A percentile compares a stretch with the other conserved stretches of the same genome.
These are phyloP conservation scores for Sparus aurata DNA, from an alignment of 2,797 vertebrate genomes.

Conservation along the genomic window DNA sequence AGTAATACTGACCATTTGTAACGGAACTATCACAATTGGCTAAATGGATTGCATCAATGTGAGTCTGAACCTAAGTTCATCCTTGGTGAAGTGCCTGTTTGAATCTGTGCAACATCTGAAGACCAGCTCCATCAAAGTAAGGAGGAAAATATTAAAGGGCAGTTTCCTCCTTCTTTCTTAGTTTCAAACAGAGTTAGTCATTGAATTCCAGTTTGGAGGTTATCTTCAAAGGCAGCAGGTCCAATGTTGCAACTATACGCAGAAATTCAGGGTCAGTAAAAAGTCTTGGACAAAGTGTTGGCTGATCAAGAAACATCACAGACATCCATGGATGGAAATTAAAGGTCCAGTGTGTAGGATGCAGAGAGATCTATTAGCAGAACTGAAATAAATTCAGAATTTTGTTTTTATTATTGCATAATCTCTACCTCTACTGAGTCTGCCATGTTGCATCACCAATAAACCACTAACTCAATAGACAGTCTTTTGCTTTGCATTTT, in stretches of 20 bases:
- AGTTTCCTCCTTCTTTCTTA: conserved; percentile 30
- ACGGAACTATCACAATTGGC: conserved; percentile 27
- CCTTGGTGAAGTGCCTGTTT: conserved; percentile 38
- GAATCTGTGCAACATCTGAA: conserved; percentile 54
- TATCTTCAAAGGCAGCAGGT: conserved; percentile 50
- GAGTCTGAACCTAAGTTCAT: conserved; percentile 15
- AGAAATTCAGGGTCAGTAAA: conserved; percentile 24
- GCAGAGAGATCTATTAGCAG: no score
- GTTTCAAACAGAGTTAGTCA: conserved; percentile 57
- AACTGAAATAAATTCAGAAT: no score
- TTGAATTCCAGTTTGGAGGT: conserved; percentile 41
- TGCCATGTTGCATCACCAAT: no score
- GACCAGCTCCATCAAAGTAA: conserved; percentile 50
- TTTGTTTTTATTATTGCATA: no score
- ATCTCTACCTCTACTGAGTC: no score
- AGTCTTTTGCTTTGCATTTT: no score
- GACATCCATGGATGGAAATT: background rate
- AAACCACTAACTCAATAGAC: no score
- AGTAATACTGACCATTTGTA: conserved; percentile 21
- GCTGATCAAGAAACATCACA: background rate
- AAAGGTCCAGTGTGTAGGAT: no score
- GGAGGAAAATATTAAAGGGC: conserved; percentile 27
- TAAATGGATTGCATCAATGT: conserved; percentile 4
- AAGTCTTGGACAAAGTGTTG: conserved; percentile 9
- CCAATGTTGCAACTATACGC: conserved; percentile 17